Evolutionary conservation across 2,113 vertebrate genomes (phyloP), one percentile per base, ranked within the genome.

Genomic region (Aldabrachelys gigantea): DNA sequence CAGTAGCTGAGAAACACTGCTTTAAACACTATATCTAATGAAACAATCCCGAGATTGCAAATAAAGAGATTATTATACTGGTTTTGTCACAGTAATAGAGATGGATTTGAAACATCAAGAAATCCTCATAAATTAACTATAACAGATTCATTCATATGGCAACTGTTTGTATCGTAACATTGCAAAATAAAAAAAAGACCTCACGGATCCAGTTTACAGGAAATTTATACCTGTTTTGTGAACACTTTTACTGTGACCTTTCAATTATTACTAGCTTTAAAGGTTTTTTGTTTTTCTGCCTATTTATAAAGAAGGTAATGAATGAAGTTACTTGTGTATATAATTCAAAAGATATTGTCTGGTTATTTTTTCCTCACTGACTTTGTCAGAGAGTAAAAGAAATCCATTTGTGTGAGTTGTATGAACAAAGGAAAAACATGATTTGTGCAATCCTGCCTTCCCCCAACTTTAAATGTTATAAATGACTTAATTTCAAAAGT

Each of bases 401-500:
- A 96, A 92, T 76, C 83, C 91, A 75, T 93, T 85, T 94, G 31
- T 87, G 41, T 1, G 4, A 94, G 89, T 94, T 93, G 80, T 91
- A 95, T 89, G 89, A 97, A 81, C 88, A 4, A 92, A 94, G 96
- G 91, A 91, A 94, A 95, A 82, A 82, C 25, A 13, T 81, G 94
- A 59, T 85, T 87, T 94, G 89, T 88, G 86, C 95, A 97, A 92
- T 95, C 88, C 93, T 98, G 89, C 94, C 89, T 97, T 96, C 91
- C 94, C 92, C 95, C 65, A 87, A 84, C 92, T 97, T 95, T 98
- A 89, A 97, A 96, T 95, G 93, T 97, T 96, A 93, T 62, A 94
- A 92, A 97, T 96, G 89, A 97, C 93, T 98, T 96, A 78, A 92
- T 95, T 97, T 97, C 65, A 97, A 92, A 97, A 96, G 89, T 94